phyloP scores from a whole-genome alignment of 1,140 invertebrate genomes.

The Mizuhopecten yessoensis region DNA sequence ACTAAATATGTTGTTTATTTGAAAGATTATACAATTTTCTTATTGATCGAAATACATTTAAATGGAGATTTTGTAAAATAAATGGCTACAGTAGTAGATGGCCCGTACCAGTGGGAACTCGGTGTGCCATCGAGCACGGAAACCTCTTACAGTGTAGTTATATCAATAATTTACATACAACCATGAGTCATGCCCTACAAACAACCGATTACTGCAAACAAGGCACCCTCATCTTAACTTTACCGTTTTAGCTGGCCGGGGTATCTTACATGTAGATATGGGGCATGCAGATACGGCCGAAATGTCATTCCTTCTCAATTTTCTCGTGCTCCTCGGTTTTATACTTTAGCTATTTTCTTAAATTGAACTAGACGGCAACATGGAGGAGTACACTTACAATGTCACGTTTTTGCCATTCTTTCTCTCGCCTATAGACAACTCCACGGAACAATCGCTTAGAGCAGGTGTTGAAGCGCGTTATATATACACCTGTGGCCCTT shows the following conservation, averaged over 20 bases:
- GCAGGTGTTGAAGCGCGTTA: not conserved
- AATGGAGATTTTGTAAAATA: slow-evolving; percentile 21
- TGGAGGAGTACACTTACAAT: not conserved
- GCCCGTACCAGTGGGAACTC: slow-evolving; percentile 30
- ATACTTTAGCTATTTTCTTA: not conserved
- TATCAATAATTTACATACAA: slow-evolving; percentile 19
- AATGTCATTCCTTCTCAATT: not conserved
- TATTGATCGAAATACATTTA: slow-evolving; percentile 40
- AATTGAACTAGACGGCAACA: not conserved
- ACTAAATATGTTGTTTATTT: slow-evolving; percentile 29
- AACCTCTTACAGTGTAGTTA: slow-evolving; percentile 5
- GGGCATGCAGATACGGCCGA: too few relatives aligned
- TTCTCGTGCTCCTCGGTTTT: not conserved
- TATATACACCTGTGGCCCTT: not conserved
- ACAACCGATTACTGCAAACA: slow-evolving; percentile 7
- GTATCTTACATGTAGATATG: not conserved
- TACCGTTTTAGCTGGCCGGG: not conserved
- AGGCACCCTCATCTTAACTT: not conserved
- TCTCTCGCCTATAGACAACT: not conserved
- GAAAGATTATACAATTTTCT: slow-evolving; percentile 36
- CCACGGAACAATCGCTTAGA: not conserved
- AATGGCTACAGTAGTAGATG: not conserved
- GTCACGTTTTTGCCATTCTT: not conserved
- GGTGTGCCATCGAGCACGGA: not conserved
- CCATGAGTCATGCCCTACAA: slow-evolving; percentile 11